Conservation (phyloP, 2,888 invertebrate genomes). For the Brachyptera putata region DNA sequence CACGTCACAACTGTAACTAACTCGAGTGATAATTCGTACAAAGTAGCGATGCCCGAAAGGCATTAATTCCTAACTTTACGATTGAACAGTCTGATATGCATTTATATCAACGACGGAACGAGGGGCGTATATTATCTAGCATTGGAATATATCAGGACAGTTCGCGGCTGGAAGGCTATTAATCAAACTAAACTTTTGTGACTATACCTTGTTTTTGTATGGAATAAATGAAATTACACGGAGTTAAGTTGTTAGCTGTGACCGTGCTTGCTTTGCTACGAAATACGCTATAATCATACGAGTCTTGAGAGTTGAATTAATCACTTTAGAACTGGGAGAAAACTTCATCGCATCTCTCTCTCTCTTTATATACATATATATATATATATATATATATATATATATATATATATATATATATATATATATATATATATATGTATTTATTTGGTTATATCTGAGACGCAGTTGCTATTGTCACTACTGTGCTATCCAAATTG, state of each 20-base stretch:
- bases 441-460: background rate
- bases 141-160: slow-evolving; percentile 1
- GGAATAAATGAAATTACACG: slow-evolving; percentile 8
- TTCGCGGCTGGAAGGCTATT: background rate
- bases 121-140: background rate
- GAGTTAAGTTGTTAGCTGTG: background rate
- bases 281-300: no score
- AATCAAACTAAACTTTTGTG: slow-evolving; percentile 3
- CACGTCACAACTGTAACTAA: background rate
- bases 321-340: background rate
- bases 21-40: slow-evolving; percentile 1
- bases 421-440: no score
- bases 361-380: no score
- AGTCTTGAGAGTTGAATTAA: background rate
- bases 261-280: background rate
- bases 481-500: background rate
- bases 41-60: background rate
- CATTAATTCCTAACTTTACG: slow-evolving; percentile 12
- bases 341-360: background rate
- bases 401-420: no score
- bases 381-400: no score
- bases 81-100: no score
- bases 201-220: slow-evolving; percentile 13
- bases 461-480: background rate
- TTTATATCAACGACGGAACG: background rate